Evolutionary conservation across 2,113 vertebrate species (phyloP), one percentile per base, ranked within the genome.

Genomic region (Sander vitreus): DNA sequence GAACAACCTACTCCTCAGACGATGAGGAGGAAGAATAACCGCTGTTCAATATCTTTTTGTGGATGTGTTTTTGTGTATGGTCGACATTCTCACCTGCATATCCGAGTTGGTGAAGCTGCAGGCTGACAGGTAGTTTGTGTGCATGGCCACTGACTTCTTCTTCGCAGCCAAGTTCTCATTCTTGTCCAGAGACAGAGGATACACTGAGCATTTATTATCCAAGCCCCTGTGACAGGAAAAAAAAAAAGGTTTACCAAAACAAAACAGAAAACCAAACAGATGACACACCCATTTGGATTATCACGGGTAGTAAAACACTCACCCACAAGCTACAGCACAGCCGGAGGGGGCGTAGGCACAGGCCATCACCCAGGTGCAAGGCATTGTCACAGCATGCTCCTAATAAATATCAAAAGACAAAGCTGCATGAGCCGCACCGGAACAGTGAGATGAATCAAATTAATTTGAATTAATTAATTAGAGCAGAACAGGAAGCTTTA

Each of bases 61-160:
- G 21, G 15, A 0, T 57, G 51, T 33, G 7, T 48, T 18, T 50
- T n/a, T 60, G n/a, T n/a, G 25, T 15, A 1, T 25, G 14, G 6
- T 45, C 6, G 0, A 21, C n/a, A 16, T 3, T 85, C 84, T 91
- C 50, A 98, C 98, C 97, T 99, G 98, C 98, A 99, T 99, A 87
- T 99, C 98, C 0, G 98, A 99, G 95, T 99, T 99, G 83, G 98
- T 99, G 95, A 99, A 99, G 95, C 97, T 99, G 93, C 98, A 99
- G 66, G 98, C 98, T 0, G 98, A 99, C 89, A 99, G 91, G 92
- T 99, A 99, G 95, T 99, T 99, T 78, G 98, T 99, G 89, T 99
- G 98, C 98, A 99, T 99, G 50, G 98, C 98, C 43, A 99, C 98
- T 0, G 98, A 99, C 79, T 99, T 99, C 96, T 99, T 99, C 95